Percentiles rank a stretch among this genome's conserved stretches.
These are phyloP conservation scores for Patella depressa DNA, from an alignment of 2,888 invertebrate genomes.

Conservation along the genomic window DNA sequence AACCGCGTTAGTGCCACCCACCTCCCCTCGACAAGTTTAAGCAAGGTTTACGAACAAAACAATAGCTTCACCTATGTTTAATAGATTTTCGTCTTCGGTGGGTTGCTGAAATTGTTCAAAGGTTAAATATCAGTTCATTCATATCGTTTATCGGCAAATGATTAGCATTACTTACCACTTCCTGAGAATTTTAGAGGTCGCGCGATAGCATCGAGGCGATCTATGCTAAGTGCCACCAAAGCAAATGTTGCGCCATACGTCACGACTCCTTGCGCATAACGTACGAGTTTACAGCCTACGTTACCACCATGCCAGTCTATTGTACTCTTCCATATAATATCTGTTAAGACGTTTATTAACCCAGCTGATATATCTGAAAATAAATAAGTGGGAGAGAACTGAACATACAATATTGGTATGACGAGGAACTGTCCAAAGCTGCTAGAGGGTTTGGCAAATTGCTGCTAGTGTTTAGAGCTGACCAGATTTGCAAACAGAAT, in stretches of 20 bases:
- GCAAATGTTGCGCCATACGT: conserved; percentile 67
- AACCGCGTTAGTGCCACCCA: too few species aligned
- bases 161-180: conserved; percentile 42
- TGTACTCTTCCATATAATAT: conserved; percentile 64
- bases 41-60: too few species aligned
- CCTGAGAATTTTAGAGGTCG: conserved; percentile 61
- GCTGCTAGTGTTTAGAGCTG: too few species aligned
- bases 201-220: conserved; percentile 66
- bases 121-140: too few species aligned
- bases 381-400: neutral
- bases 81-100: too few species aligned
- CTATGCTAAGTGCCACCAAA: conserved; percentile 67
- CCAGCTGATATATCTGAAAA: conserved; percentile 64
- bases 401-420: neutral
- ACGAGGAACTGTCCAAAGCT: too few species aligned
- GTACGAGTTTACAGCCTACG: conserved; percentile 62
- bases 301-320: conserved; percentile 65
- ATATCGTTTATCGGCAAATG: too few species aligned
- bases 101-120: too few species aligned
- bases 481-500: too few species aligned
- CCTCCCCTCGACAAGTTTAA: too few species aligned
- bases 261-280: conserved; percentile 59
- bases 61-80: too few species aligned
- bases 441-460: too few species aligned
- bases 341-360: conserved; percentile 60